Evolutionary conservation across 2,797 vertebrate species (phyloP), one percentile per base, ranked within the genome.

Genomic region (Sebastiscus albofasciatus): DNA sequence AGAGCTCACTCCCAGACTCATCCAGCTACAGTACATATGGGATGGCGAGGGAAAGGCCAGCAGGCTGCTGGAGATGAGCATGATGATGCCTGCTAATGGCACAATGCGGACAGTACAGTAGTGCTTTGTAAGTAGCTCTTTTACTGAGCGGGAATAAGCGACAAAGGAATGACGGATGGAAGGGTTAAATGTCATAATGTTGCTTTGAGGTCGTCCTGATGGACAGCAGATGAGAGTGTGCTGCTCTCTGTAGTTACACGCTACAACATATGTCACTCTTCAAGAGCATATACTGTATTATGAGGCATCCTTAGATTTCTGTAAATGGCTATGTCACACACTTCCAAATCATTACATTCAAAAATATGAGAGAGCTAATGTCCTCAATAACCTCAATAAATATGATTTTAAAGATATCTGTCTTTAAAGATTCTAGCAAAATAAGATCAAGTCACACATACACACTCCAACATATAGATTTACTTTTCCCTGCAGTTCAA

Each of bases 51-150:
- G 62, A 82, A 86, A 88, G 82, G 73, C 76, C 76, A 46, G 64
- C 75, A 46, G 64, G 76, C 69, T 29, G 36, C 22, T 80, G 54
- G 55, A 90, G 85, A 87, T 89, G 83, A 87, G 56, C 67, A 49
- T 33, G 84, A 87, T 79, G 74, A 87, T 90, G 82, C 78, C 73
- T 27, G 42, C 85, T 93, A 93, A 93, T 89, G 87, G 89, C 66
- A 52, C 73, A 75, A 18, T 76, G 69, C 12, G 68, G 77, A 84
- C 83, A 80, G 58, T 42, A 84, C 81, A 81, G 54, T 58, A 69
- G 56, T 64, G 81, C 82, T 87, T 82, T 85, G 62, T 11, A 39
- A 80, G 80, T 59, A 60, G 72, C 13, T 52, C 26, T 70, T 81
- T 86, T 75, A 54, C 46, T 27, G n/a, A 80, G 60, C 46, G 6